Conservation (phyloP, 2,113 vertebrate species). For the Trogon melanurus region DNA sequence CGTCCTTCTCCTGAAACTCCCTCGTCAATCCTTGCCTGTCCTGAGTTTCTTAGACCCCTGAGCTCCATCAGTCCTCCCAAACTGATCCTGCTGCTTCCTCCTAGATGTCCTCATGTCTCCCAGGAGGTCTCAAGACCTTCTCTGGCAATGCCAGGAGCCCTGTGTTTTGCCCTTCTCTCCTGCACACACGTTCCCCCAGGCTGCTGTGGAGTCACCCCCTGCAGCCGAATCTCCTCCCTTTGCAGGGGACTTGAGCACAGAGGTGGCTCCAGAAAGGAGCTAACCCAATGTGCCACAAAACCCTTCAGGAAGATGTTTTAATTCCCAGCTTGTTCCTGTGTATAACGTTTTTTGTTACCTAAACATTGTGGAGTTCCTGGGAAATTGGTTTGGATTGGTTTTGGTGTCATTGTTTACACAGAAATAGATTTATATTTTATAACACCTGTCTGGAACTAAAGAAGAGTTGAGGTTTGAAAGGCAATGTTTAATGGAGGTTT, state of each 20-base stretch:
- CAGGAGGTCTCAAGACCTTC: not conserved
- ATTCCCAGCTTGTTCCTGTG: not conserved
- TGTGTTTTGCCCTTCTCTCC: not conserved
- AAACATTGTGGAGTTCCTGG: not conserved
- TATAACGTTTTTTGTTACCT: not conserved
- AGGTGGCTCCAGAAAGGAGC: not conserved
- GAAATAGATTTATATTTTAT: not conserved
- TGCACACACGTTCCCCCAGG: fast-evolving
- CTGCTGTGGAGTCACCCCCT: not conserved
- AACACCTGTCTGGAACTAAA: not conserved
- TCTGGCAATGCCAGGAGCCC: not conserved
- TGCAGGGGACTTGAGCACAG: not conserved
- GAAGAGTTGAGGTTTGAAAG: not conserved
- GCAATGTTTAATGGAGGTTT: not conserved
- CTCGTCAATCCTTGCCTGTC: not conserved
- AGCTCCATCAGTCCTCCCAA: not conserved
- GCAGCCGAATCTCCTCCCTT: not conserved
- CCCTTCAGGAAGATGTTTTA: not conserved
- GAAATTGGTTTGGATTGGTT: not conserved
- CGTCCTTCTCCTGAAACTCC: not conserved
- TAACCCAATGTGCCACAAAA: not conserved
- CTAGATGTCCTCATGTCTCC: not conserved
- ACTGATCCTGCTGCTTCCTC: not conserved
- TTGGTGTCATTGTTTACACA: not conserved
- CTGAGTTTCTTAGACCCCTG: not conserved